Percentiles rank a stretch among this genome's conserved stretches.
These are phyloP conservation scores for Balanococcus diminutus DNA, from an alignment of 2,888 invertebrate genomes.

Conservation along the genomic window DNA sequence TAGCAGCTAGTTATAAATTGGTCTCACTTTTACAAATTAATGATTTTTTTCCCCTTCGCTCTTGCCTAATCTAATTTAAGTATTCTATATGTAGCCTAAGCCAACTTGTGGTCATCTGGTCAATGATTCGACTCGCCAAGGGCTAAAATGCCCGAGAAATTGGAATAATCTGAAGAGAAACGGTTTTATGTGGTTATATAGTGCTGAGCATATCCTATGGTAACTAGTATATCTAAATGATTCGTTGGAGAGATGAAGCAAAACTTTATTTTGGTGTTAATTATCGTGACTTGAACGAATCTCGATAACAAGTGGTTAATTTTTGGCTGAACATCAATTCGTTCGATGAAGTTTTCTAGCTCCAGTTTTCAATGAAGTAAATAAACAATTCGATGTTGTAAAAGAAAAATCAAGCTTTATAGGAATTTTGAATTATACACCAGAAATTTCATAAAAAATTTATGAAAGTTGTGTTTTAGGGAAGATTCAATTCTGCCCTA, in stretches of 20 bases:
- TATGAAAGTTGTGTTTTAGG: too few relatives aligned
- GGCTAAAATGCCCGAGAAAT: background rate
- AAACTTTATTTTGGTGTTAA: background rate
- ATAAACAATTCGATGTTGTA: too few relatives aligned
- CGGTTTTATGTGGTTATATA: background rate
- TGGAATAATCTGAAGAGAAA: background rate
- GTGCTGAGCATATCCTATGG: background rate
- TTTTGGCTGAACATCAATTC: background rate
- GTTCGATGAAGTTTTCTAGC: background rate
- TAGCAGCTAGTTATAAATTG: background rate
- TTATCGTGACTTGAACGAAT: background rate
- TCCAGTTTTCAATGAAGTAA: too few relatives aligned
- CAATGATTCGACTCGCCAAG: background rate
- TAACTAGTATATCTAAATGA: background rate
- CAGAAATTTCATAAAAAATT: too few relatives aligned
- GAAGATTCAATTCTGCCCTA: too few relatives aligned
- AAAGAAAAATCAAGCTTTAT: too few relatives aligned
- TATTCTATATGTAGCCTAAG: background rate
- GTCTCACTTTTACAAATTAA: background rate
- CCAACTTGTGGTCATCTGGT: background rate
- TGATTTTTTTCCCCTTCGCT: background rate
- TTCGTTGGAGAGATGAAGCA: background rate
- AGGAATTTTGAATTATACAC: too few relatives aligned
- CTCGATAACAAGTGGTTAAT: background rate
- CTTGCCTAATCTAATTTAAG: background rate